Evolutionary conservation across 2,113 vertebrate genomes (phyloP), one percentile per base, ranked within the genome.

Genomic region (Ageneiosus marmoratus): DNA sequence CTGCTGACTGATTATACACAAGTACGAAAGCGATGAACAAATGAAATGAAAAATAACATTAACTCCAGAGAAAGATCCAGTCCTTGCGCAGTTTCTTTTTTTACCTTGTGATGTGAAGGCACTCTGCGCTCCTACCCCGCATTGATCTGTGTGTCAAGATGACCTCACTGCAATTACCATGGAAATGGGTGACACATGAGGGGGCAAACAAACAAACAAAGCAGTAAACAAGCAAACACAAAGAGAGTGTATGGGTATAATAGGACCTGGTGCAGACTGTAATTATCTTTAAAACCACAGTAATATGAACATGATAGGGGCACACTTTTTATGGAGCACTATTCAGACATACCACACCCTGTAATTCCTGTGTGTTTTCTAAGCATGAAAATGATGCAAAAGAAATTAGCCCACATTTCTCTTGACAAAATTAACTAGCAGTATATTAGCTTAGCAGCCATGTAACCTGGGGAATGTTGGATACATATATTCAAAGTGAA

Each of bases 121-220:
- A 98, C 92, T 99, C 97, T 88, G 97, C 95, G 95, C 98, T 98
- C 95, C 96, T 95, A 96, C 97, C 97, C 93, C 96, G 96, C 93
- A 97, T 95, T 96, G 96, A 96, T 92, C 95, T 96, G 95, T 96
- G 96, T 94, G 97, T 95, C 96, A 96, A 96, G 94, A 98, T 96
- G 96, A 97, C 95, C 94, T 98, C 96, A 96, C 97, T 99, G 97
- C 94, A 94, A 95, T 96, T 95, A 97, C 94, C 96, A 96, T 96
- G 95, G 95, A 92, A 91, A 91, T 93, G 95, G 94, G 95, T 96
- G 95, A 96, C 85, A 94, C 88, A 96, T 95, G 95, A 94, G 92
- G 94, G 93, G 94, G 90, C 94, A 89, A 94, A 94, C 91, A 95
- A 94, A 86, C 91, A 93, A 90, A 93, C 90, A 53, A 91, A 92